Evolutionary conservation across 2,888 invertebrate genomes (phyloP).

Genomic region (Ditylenchus weischeri): DNA sequence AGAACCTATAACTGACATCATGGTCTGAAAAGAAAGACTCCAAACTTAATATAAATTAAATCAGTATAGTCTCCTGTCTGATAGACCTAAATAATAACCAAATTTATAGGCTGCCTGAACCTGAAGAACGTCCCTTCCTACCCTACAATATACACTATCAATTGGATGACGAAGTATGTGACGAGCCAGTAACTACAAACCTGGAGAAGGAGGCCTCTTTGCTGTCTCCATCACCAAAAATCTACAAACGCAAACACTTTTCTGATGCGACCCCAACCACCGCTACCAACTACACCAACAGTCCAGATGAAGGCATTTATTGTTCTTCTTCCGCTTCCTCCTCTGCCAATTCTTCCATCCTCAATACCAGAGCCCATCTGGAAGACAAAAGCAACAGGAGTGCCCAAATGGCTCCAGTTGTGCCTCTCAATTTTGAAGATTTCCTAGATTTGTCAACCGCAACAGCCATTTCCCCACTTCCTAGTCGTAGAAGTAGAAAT

Average conservation of each 20-base stretch:
- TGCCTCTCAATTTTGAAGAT: conserved; percentile 8
- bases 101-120: conserved; percentile 31
- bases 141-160: conserved; percentile 42
- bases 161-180: conserved; percentile 21
- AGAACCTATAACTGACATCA: no score
- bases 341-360: conserved; percentile 2
- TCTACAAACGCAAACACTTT: no score
- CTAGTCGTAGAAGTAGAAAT: background rate
- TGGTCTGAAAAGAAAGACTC: no score
- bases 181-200: conserved; percentile 11
- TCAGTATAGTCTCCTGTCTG: no score
- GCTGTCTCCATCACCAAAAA: background rate
- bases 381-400: no score
- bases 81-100: background rate
- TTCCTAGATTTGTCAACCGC: background rate
- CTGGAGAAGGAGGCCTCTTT: background rate
- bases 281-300: conserved; percentile 1
- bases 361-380: background rate
- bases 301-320: conserved; percentile 13
- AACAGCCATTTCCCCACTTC: background rate
- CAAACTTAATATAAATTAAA: no score
- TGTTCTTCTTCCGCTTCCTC: conserved; percentile 3
- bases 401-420: conserved; percentile 1
- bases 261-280: no score
- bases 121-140: conserved; percentile 39